Evolutionary conservation across 1,140 invertebrate species (phyloP).

Genomic region (Halictus rubicundus): DNA sequence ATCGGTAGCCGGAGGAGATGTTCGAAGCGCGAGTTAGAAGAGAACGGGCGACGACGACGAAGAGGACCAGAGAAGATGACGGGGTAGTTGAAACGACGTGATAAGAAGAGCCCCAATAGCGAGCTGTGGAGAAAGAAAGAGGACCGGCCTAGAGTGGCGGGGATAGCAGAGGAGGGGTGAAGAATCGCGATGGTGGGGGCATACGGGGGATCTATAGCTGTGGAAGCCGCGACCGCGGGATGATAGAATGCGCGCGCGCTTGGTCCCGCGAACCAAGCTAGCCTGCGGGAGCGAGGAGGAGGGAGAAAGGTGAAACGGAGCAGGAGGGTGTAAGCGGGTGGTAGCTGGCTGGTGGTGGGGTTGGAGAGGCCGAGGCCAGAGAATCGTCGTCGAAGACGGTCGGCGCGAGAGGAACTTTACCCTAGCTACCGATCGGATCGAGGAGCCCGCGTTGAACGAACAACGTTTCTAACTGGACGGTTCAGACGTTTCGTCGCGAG

Average conservation of each 20-base stretch:
- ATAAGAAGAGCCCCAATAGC: too few species aligned
- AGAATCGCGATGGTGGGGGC: neutral
- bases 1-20: too few species aligned
- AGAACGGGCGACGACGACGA: neutral
- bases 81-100: neutral
- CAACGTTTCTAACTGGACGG: slow-evolving; percentile 54
- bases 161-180: neutral
- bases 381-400: slow-evolving; percentile 32
- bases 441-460: slow-evolving; percentile 66
- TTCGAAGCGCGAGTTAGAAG: too few species aligned
- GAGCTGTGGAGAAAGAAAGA: neutral
- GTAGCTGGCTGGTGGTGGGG: slow-evolving; percentile 18
- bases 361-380: slow-evolving; percentile 50
- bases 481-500: neutral
- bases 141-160: neutral
- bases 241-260: neutral
- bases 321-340: neutral
- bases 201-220: neutral
- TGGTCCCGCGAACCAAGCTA: neutral
- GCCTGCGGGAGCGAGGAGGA: neutral
- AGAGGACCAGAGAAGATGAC: neutral
- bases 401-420: slow-evolving; percentile 34
- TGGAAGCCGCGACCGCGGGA: neutral
- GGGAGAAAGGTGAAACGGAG: neutral
- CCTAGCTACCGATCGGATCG: slow-evolving; percentile 52